Conservation (phyloP, 2,797 vertebrate species). For the Pseudochromis fuscus region DNA sequence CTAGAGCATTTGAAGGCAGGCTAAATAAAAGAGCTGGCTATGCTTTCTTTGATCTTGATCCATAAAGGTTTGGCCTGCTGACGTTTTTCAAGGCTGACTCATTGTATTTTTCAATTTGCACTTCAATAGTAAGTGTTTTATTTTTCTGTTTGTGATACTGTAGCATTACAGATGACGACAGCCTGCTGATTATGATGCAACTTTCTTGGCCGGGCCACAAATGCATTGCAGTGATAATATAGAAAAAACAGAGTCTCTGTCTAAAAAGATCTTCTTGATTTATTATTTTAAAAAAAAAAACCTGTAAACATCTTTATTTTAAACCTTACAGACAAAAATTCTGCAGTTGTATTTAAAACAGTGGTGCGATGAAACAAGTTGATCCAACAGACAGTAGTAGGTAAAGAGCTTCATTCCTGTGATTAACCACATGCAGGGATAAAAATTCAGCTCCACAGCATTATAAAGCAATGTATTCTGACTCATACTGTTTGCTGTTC, state of each 20-base stretch:
- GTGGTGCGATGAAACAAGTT: too few species aligned
- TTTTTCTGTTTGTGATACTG: slow-evolving; percentile 10
- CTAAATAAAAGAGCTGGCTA: not conserved
- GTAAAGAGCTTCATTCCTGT: not conserved
- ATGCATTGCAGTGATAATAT: slow-evolving; percentile 5
- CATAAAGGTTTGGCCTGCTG: slow-evolving; percentile 21
- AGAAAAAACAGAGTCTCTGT: too few species aligned
- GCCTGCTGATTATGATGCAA: slow-evolving; percentile 26
- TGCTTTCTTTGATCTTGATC: slow-evolving; percentile 4
- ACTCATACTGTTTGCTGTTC: not conserved
- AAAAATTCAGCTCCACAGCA: not conserved
- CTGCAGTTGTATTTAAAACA: too few species aligned
- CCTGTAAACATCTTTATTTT: not conserved
- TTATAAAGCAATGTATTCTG: not conserved
- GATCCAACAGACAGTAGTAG: too few species aligned
- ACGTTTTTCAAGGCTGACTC: slow-evolving; percentile 36
- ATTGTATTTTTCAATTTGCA: slow-evolving; percentile 24
- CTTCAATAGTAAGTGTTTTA: slow-evolving; percentile 8
- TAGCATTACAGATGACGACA: slow-evolving; percentile 28
- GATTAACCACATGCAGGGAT: not conserved
- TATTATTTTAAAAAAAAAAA: not conserved
- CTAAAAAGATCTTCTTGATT: too few species aligned
- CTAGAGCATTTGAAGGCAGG: not conserved
- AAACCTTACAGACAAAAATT: not conserved
- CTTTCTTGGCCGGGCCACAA: slow-evolving; percentile 3